phyloP scores from a whole-genome alignment of 2,797 vertebrate genomes.

The Hemitrygon akajei region DNA sequence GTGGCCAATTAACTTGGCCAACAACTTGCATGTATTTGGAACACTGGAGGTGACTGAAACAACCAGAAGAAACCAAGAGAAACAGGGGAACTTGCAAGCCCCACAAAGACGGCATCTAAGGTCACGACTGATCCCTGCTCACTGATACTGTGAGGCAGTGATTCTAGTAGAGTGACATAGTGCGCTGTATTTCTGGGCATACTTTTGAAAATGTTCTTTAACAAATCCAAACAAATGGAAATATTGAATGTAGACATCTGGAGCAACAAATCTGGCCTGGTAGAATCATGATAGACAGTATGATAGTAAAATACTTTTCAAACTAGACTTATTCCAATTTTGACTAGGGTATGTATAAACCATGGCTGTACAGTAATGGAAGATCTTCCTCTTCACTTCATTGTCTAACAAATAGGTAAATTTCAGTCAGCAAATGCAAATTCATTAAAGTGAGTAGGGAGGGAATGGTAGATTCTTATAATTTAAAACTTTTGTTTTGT shows the following conservation, averaged over 20 bases:
- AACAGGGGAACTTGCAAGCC: too few relatives aligned
- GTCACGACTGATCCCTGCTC: too few relatives aligned
- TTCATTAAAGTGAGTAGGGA: not conserved
- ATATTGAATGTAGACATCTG: not conserved
- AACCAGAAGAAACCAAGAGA: too few relatives aligned
- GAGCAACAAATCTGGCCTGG: not conserved
- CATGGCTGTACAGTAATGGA: not conserved
- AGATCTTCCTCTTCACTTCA: not conserved
- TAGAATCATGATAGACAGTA: not conserved
- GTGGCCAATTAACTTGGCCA: too few relatives aligned
- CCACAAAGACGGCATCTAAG: too few relatives aligned
- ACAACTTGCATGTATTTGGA: too few relatives aligned
- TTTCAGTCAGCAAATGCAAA: not conserved
- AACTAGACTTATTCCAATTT: not conserved
- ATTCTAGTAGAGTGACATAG: too few relatives aligned
- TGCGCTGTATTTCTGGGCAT: too few relatives aligned
- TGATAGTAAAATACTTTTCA: not conserved
- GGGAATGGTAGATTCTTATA: not conserved
- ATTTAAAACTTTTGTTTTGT: not conserved
- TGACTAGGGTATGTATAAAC: not conserved
- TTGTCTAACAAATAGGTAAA: not conserved
- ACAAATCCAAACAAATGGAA: not conserved
- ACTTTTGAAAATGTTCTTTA: too few relatives aligned
- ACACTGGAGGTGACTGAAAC: too few relatives aligned
- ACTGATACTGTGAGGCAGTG: too few relatives aligned